Evolutionary conservation across 2,797 vertebrate genomes (phyloP), one percentile per base, ranked within the genome.

Genomic region (Mionectes olivaceus): DNA sequence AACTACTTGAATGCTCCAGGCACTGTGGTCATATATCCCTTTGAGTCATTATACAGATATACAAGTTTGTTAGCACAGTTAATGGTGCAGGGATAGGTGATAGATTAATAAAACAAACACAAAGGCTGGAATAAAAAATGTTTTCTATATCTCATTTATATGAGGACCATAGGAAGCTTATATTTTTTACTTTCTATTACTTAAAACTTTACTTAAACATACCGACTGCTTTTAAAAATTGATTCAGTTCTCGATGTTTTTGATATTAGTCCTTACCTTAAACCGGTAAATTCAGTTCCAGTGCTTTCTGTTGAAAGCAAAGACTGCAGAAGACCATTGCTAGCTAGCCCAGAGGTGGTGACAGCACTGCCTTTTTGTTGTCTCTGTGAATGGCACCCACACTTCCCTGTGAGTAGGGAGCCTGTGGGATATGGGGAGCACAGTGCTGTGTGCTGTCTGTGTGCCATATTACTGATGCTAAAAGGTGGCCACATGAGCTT

Each of bases 401-500:
- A 2, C n/a, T 63, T 53, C 46, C 49, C 44, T 12, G 35, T 4
- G 8, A 23, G 19, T 68, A 15, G 41, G 46, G 85, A 76, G 49
- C 49, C 53, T n/a, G 21, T 1, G 4, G 46, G 68, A 39, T 3
- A 2, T 0, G 14, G 30, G 49, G 61, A 64, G n/a, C 49, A 33
- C 8, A 15, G 6, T 32, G n/a, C 15, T 63, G 61, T 1, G 2
- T 61, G 52, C 47, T 16, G 16, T 16, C 15, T 69, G 24, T 61
- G 14, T 41, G 30, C 47, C 23, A 10, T 33, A 32, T 6, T 65
- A 15, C 57, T 84, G 24, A 5, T 49, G 27, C 64, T 89, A 27
- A 57, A 57, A 28, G 25, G 25, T 49, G 33, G 25, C 85, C 64
- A 41, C 39, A 52, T 75, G 49, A 59, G 22, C 32, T 81, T 63